phyloP scores from a whole-genome alignment of 1,140 invertebrate species.

The Pogonomyrmex californicus region DNA sequence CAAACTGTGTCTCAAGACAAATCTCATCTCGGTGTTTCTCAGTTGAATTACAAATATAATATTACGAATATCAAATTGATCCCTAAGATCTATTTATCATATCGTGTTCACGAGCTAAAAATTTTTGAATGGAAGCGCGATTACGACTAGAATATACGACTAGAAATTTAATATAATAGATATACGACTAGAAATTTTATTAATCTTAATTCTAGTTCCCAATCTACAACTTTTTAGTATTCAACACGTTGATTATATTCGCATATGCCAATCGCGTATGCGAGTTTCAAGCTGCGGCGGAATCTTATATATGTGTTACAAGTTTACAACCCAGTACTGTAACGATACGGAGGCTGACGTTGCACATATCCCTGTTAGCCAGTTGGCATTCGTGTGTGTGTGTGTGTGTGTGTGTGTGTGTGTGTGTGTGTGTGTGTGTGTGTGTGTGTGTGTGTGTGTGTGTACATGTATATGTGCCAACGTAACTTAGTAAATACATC shows the following conservation, averaged over 20 bases:
- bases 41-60: constrained; percentile 23
- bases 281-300: background rate
- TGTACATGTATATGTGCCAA: too few species aligned
- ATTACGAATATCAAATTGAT: constrained; percentile 22
- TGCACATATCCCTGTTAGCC: constrained; percentile 16
- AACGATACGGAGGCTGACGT: constrained; percentile 22
- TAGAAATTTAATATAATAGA: too few species aligned
- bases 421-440: too few species aligned
- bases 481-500: constrained; percentile 42
- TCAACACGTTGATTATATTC: background rate
- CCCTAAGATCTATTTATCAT: constrained; percentile 9
- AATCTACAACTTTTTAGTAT: background rate
- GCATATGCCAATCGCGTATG: background rate
- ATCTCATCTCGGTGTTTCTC: background rate
- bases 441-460: too few species aligned
- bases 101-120: background rate
- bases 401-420: too few species aligned
- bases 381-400: constrained; percentile 35
- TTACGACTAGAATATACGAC: too few species aligned
- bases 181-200: background rate
- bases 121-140: background rate
- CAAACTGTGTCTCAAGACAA: background rate
- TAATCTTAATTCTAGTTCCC: background rate
- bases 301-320: constrained; percentile 17
- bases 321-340: constrained; percentile 5